Conservation (phyloP, 2,797 vertebrate genomes). For the Picus viridis region DNA sequence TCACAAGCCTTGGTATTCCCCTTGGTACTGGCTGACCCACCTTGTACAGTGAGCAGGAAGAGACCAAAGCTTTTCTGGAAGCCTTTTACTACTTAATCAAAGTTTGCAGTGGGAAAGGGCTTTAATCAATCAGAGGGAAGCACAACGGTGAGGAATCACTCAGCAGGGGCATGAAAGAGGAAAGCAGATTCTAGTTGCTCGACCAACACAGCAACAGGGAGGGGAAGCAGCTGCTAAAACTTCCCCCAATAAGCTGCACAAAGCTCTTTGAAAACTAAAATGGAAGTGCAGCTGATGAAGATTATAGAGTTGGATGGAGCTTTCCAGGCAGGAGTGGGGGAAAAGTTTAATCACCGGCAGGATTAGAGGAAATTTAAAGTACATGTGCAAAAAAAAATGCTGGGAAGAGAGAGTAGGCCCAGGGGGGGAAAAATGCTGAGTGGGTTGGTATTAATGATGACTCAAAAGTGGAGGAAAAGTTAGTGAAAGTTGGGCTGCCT, state of each 20-base stretch:
- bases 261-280: background rate
- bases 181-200: background rate
- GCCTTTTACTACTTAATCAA: background rate
- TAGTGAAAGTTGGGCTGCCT: slow-evolving; percentile 7
- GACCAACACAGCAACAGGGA: background rate
- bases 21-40: background rate
- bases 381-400: background rate
- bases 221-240: background rate
- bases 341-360: background rate
- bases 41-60: background rate
- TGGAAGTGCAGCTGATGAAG: background rate
- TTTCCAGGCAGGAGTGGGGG: background rate
- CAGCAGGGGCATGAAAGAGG: background rate
- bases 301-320: background rate
- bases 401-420: background rate
- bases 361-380: slow-evolving; percentile 10
- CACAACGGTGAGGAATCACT: background rate
- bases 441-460: slow-evolving; percentile 39
- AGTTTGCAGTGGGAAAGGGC: background rate
- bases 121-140: background rate
- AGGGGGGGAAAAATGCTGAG: background rate
- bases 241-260: background rate
- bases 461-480: slow-evolving; percentile 6
- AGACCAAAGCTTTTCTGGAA: background rate
- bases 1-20: background rate